Evolutionary conservation across 2,888 invertebrate genomes (phyloP), one percentile per base, ranked within the genome.

Genomic region (Nyleta sp.): DNA sequence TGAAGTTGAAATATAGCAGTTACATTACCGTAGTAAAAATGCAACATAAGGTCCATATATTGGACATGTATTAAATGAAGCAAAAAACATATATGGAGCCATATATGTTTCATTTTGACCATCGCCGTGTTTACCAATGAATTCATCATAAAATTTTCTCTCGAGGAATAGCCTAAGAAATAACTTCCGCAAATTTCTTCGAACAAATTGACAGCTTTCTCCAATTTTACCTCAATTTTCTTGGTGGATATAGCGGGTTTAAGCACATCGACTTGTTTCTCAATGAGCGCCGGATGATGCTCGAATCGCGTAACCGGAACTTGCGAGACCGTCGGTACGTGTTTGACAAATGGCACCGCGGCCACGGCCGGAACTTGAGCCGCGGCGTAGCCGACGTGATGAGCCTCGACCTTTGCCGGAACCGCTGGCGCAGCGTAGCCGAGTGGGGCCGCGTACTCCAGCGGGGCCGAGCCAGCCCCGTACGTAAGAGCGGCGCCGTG

Each of bases 191-290:
- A n/a, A n/a, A n/a, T n/a, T n/a, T n/a, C n/a, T n/a, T n/a, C n/a
- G n/a, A n/a, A n/a, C n/a, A n/a, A n/a, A n/a, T n/a, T n/a, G n/a
- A n/a, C n/a, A n/a, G n/a, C n/a, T n/a, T n/a, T n/a, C n/a, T n/a
- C n/a, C n/a, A n/a, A n/a, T 11, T 20, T 38, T 79, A 91, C 90
- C 85, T 93, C 92, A 83, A 92, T 92, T 78, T 92, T 93, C 64
- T 92, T 92, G 20, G 93, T 93, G 80, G 93, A 92, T 7, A 92
- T 90, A 2, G 93, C 93, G 0, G 93, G 93, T 81, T 93, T 93
- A 4, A 92, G 92, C 17, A 93, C 92, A 83, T 93, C 93, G 11
- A 93, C 91, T 46, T 92, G 91, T 80, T 93, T 92, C 79, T 93
- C 91, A 50, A 92, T 88, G 17, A 92, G 89, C 15, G 92, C 91